Evolutionary conservation across 2,113 vertebrate species (phyloP).

Genomic region (Muntiacus reevesi): DNA sequence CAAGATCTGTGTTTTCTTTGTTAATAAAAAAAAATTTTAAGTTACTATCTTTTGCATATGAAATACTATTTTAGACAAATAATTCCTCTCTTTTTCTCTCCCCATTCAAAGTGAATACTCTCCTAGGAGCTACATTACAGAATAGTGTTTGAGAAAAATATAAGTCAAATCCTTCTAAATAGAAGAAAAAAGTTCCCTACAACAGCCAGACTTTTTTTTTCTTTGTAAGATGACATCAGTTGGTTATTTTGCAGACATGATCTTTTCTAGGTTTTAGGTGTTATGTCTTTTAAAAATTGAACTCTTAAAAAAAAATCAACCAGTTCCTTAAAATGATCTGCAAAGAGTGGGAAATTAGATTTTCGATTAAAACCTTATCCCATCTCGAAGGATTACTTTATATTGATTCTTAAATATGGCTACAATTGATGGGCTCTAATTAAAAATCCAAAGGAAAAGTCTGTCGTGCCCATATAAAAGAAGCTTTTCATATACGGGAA

Average conservation of each 20-base stretch:
- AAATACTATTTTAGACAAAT: constrained; percentile 48
- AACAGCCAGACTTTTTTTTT: constrained; percentile 64
- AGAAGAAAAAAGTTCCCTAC: constrained; percentile 60
- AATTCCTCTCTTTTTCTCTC: neutral
- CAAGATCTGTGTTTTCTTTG: constrained; percentile 58
- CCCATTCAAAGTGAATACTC: neutral
- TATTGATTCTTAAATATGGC: constrained; percentile 85
- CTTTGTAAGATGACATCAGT: constrained; percentile 72
- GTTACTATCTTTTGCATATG: constrained; percentile 28
- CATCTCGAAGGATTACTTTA: constrained; percentile 83
- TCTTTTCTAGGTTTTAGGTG: constrained; percentile 75
- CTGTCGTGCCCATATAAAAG: constrained; percentile 76
- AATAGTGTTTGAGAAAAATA: neutral
- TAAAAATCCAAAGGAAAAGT: constrained; percentile 81
- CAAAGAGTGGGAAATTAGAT: constrained; percentile 83
- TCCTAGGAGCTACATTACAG: neutral
- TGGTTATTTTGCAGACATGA: constrained; percentile 64
- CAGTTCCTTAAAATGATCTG: constrained; percentile 80
- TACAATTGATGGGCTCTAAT: constrained; percentile 82
- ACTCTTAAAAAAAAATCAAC: constrained; percentile 67
- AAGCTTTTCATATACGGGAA: constrained; percentile 80
- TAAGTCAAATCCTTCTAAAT: constrained; percentile 35
- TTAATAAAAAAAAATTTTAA: constrained; percentile 54
- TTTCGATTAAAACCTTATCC: constrained; percentile 85
- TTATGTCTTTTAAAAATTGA: constrained; percentile 74